Evolutionary conservation across 2,797 vertebrate species (phyloP), one percentile per base, ranked within the genome.

Genomic region (Crenichthys baileyi): DNA sequence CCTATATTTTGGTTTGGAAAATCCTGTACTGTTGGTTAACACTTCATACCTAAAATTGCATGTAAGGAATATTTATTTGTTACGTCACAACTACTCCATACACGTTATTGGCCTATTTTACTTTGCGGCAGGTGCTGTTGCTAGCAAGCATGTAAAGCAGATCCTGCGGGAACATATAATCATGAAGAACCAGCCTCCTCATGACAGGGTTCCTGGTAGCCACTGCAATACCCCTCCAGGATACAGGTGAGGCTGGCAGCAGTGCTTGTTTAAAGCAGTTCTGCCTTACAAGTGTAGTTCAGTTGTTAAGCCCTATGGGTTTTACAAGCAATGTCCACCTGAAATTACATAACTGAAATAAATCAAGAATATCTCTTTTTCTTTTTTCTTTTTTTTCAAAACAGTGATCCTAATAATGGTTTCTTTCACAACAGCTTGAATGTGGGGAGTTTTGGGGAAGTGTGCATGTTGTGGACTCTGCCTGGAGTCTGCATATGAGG

Each of bases 71-170:
- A 48, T 26, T 12, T 46, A 24, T 46, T 70, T 46, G n/a, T 15
- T 46, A n/a, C 3, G 3, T 29, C n/a, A 41, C 61, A 65, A 74
- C 39, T 16, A 48, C 29, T 48, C 18, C 12, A 7, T 60, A 7
- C 12, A 51, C 16, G 74, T 56, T 16, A 65, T 46, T 22, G 63
- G 7, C 9, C 20, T 18, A 8, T 65, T 83, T 82, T 82, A 44
- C 72, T 85, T 9, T 72, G 70, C 79, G 44, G 9, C 83, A 99
- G 97, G 96, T 93, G 97, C 97, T 0, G 95, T 97, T 60, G 96
- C 97, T 88, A 99, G 98, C 93, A 95, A 95, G 0, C 95, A 95
- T 82, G 98, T 99, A 44, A 97, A 93, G 89, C 95, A 97, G 93
- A 98, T 96, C 80, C 91, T 99, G 81, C 95, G 96, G 0, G 95